Conservation (phyloP, 2,113 vertebrate species). For the Perccottus glenii region DNA sequence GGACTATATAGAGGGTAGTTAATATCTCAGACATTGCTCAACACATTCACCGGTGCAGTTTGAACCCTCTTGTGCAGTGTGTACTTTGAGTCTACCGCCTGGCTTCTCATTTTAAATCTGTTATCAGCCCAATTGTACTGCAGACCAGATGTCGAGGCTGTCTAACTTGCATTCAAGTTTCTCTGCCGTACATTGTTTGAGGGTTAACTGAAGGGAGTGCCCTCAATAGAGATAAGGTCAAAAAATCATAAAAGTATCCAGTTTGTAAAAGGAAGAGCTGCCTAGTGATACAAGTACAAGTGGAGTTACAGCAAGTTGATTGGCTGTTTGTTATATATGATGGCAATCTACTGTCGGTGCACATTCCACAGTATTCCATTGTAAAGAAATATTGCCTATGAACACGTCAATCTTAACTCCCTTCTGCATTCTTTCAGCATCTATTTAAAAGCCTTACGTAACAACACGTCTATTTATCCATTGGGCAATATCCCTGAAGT, state of each 20-base stretch:
- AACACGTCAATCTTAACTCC: constrained; percentile 44
- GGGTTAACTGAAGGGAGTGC: constrained; percentile 11
- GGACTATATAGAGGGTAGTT: background rate
- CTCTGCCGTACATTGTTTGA: background rate
- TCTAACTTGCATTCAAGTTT: background rate
- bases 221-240: constrained; percentile 5
- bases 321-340: constrained; percentile 13
- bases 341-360: background rate
- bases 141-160: constrained; percentile 4
- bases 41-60: background rate
- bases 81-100: constrained; percentile 37
- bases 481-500: constrained; percentile 22
- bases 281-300: background rate
- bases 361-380: constrained; percentile 22
- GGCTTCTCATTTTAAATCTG: constrained; percentile 1
- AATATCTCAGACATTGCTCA: constrained; percentile 19
- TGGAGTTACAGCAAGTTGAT: background rate
- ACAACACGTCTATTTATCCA: constrained; percentile 28
- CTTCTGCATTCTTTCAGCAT: constrained; percentile 59
- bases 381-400: constrained; percentile 32
- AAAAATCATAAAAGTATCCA: background rate
- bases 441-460: constrained; percentile 44
- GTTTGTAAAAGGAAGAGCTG: background rate
- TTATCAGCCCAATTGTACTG: background rate
- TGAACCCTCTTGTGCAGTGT: constrained; percentile 9